phyloP scores from a whole-genome alignment of 1,140 invertebrate species.

The Vanessa atalanta region DNA sequence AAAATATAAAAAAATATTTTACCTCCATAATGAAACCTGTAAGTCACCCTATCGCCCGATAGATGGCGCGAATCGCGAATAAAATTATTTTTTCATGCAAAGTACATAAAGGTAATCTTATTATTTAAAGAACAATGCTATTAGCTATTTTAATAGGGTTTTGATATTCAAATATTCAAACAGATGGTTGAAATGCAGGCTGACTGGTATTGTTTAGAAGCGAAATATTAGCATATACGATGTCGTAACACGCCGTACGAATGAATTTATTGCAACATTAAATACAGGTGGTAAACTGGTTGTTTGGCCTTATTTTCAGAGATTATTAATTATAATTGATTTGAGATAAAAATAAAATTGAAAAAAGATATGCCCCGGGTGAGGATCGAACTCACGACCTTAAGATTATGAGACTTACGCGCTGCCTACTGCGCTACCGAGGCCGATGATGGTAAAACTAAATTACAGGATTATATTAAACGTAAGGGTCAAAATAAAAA shows the following conservation, averaged over 20 bases:
- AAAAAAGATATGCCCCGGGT: slow-evolving; percentile 88
- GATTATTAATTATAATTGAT: slow-evolving; percentile 14
- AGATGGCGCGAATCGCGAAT: slow-evolving; percentile 5
- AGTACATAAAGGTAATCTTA: not conserved
- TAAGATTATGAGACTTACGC: slow-evolving; percentile 98
- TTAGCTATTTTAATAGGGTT: not conserved
- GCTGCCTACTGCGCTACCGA: slow-evolving; percentile 96
- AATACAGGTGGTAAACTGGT: slow-evolving; percentile 21
- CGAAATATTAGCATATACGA: slow-evolving; percentile 19
- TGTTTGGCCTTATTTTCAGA: slow-evolving; percentile 2
- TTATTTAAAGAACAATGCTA: not conserved
- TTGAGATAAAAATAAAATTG: slow-evolving; percentile 9
- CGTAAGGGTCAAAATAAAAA: not conserved
- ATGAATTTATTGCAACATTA: slow-evolving; percentile 21
- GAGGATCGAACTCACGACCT: slow-evolving; percentile 98
- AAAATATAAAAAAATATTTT: no score
- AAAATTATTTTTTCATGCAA: not conserved
- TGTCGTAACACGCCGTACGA: slow-evolving; percentile 22
- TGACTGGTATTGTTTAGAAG: slow-evolving; percentile 27
- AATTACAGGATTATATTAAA: slow-evolving; percentile 23
- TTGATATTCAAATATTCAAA: slow-evolving; percentile 10
- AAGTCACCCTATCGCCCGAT: not conserved
- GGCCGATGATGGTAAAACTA: slow-evolving; percentile 63
- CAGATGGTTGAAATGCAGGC: slow-evolving; percentile 11
- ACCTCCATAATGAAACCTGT: not conserved